Base-by-base conservation (phyloP, 1,140 invertebrate species). In the Babylonia areolata region DNA sequence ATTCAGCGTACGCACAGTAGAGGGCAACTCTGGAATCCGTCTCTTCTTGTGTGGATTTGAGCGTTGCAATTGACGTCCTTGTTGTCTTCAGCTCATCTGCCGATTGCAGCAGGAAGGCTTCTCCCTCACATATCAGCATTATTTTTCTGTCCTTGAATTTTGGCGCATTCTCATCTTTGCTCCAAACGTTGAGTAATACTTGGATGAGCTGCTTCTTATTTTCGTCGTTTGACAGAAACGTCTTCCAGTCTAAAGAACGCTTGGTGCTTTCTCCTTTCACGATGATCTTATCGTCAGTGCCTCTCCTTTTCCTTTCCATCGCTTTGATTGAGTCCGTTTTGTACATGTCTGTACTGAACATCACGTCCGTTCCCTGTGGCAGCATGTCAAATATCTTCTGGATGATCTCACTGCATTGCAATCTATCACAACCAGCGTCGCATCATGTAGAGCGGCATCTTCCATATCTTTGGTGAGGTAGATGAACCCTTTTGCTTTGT, bases 211-310 rank as follows among this genome's bases (percentile, higher is more conserved):
- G n/a, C n/a, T n/a, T n/a, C n/a, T n/a, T n/a, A n/a, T n/a, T n/a
- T n/a, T n/a, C n/a, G n/a, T n/a, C n/a, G n/a, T n/a, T n/a, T n/a
- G n/a, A n/a, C n/a, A n/a, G n/a, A n/a, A n/a, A n/a, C n/a, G n/a
- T n/a, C n/a, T n/a, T n/a, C n/a, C n/a, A n/a, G n/a, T n/a, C n/a
- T n/a, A n/a, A n/a, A n/a, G n/a, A n/a, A n/a, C n/a, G n/a, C n/a
- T n/a, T n/a, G 71, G 86, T 90, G 37, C 77, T 87, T 23, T 73
- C 75, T 35, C 78, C 85, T 84, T 85, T 78, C n/a, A 90, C 46
- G 71, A 88, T n/a, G 12, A 85, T 35, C 23, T 81, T 71, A 40
- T 88, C 84, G 28, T 3, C 23, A 33, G 31, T 81, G 3, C 81
- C 81, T 71, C 81, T 83, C 17, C 79, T 81, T n/a, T 51, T 33